A percentile compares a stretch with the other conserved stretches of the same genome.
Evolutionary conservation across 1,140 invertebrate species (phyloP).

Genomic region (Nasonia vitripennis): DNA sequence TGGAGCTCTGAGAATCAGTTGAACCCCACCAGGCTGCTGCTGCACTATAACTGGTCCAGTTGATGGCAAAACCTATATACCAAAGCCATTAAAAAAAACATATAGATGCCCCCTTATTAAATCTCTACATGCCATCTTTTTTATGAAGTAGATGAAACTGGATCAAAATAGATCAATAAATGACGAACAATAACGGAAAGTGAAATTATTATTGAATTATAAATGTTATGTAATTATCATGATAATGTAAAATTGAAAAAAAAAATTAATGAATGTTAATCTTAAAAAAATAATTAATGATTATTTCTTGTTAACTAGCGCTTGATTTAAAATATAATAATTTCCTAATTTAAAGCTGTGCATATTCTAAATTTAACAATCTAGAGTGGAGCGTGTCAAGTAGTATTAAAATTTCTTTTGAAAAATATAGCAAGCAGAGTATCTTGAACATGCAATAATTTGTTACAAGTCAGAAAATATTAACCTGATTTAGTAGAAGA

Average conservation of each 20-base stretch:
- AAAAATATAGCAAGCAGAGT: slow-evolving; percentile 40
- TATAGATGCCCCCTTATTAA: slow-evolving; percentile 50
- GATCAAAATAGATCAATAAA: not conserved
- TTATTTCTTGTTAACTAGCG: too few relatives aligned
- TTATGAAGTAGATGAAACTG: not conserved
- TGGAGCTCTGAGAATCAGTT: slow-evolving; percentile 72
- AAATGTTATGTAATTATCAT: not conserved
- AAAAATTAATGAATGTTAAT: not conserved
- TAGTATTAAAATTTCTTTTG: slow-evolving; percentile 37
- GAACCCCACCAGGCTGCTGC: slow-evolving; percentile 73
- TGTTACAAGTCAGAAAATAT: slow-evolving; percentile 47
- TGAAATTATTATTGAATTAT: not conserved
- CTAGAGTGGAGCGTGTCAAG: slow-evolving; percentile 32
- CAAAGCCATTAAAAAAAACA: slow-evolving; percentile 62
- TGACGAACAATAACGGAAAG: not conserved
- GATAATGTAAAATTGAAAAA: not conserved
- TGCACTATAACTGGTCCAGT: slow-evolving; percentile 73
- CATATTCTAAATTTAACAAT: slow-evolving; percentile 22
- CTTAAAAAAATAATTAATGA: too few relatives aligned
- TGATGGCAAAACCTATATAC: slow-evolving; percentile 72
- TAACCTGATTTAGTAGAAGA: slow-evolving; percentile 72
- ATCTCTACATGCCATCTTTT: not conserved
- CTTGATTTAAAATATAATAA: too few relatives aligned
- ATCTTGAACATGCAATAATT: slow-evolving; percentile 23
- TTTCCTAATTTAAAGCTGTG: slow-evolving; percentile 9